phyloP scores from a whole-genome alignment of 2,113 vertebrate genomes.

The Trematomus loennbergii region DNA sequence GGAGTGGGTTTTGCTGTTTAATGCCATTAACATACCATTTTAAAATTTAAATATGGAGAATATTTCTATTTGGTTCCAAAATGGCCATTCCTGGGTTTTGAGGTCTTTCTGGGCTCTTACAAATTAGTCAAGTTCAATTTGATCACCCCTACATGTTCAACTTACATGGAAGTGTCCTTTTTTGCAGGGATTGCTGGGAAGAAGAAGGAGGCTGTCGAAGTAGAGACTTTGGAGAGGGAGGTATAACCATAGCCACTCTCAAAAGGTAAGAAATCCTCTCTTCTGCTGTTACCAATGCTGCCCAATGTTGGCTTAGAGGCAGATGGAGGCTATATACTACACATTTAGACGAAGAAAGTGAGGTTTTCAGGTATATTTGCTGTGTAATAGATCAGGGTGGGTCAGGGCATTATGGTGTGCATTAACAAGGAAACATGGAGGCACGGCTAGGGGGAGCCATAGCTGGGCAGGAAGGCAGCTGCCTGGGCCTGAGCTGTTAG shows the following conservation, averaged over 20 bases:
- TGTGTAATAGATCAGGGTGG: constrained; percentile 62
- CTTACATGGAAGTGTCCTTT: constrained; percentile 85
- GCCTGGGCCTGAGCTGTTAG: constrained; percentile 23
- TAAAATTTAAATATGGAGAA: constrained; percentile 48
- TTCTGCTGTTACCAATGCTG: constrained; percentile 33
- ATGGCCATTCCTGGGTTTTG: constrained; percentile 45
- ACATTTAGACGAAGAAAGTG: constrained; percentile 32
- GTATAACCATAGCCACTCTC: constrained; percentile 25
- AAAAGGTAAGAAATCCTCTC: constrained; percentile 81
- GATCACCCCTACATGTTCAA: constrained; percentile 83
- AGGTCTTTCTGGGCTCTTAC: constrained; percentile 37
- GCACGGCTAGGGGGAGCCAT: constrained; percentile 85
- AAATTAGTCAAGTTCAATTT: constrained; percentile 71
- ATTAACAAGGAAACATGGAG: constrained; percentile 80
- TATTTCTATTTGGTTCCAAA: background rate
- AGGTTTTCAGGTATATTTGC: constrained; percentile 64
- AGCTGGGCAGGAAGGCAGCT: constrained; percentile 58
- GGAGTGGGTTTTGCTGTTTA: constrained; percentile 58
- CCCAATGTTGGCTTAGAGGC: constrained; percentile 47
- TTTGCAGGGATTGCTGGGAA: constrained; percentile 89
- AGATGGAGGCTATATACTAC: constrained; percentile 22
- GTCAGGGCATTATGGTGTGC: constrained; percentile 70
- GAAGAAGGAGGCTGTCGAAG: constrained; percentile 83
- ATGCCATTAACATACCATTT: constrained; percentile 37
- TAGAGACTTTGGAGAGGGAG: constrained; percentile 73